Base-by-base conservation (phyloP, 2,888 invertebrate species). In the Lepidochitona cinerea region DNA sequence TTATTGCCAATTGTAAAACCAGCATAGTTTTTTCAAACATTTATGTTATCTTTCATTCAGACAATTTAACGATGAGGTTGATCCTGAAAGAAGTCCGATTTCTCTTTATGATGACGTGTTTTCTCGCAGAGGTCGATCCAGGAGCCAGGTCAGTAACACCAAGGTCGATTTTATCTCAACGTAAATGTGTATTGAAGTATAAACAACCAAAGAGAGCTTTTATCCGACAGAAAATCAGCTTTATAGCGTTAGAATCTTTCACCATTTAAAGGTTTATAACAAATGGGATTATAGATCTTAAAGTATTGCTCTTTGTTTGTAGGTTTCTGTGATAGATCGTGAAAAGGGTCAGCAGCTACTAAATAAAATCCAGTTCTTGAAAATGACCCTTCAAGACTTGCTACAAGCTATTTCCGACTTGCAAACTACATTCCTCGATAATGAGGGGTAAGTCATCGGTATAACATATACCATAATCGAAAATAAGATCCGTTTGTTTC, bases 101-200 rank as follows among this genome's bases (percentile, higher is more conserved):
- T 37, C 83, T 6, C 75, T 87, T 0, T 85, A 84, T 65, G 85
- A 87, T 37, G 85, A 86, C 75, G 79, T 86, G 66, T 81, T 80
- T 66, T 78, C 76, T 52, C 78, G 84, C 35, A 74, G 87, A 35
- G 85, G 84, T n/a, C 73, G 84, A n/a, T 79, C 81, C 5, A 81
- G 84, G 68, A 81, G 83, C 36, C 84, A 85, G 82, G 87, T 87
- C 77, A 70, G 74, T 68, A 5, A 7, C 49, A 18, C 18, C 49
- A 18, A 49, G 18, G 18, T 49, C n/a, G n/a, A n/a, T n/a, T n/a
- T n/a, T n/a, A n/a, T n/a, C n/a, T n/a, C n/a, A n/a, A n/a, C n/a
- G n/a, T n/a, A n/a, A n/a, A n/a, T n/a, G n/a, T n/a, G n/a, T n/a
- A n/a, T n/a, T n/a, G n/a, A n/a, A n/a, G n/a, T n/a, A n/a, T n/a